Conservation (phyloP, 2,113 vertebrate genomes). For the Gymnogyps californianus region DNA sequence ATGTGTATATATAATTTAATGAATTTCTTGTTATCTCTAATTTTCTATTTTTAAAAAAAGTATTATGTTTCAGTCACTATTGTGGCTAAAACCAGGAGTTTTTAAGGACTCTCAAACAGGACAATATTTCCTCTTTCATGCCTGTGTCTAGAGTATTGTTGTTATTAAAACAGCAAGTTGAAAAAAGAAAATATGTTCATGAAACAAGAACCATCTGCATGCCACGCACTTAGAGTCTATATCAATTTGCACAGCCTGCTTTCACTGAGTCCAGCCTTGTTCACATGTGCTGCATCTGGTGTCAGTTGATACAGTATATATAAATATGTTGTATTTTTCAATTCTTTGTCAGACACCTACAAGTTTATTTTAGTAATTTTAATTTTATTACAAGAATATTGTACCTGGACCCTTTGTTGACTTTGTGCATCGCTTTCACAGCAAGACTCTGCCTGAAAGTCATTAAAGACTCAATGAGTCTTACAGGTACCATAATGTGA, state of each 20-base stretch:
- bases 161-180: background rate
- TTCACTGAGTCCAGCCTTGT: background rate
- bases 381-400: constrained; percentile 58
- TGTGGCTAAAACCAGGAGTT: background rate
- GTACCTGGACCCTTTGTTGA: constrained; percentile 9
- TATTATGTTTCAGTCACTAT: background rate
- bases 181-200: background rate
- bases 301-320: constrained; percentile 7
- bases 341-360: constrained; percentile 54
- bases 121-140: background rate
- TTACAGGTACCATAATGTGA: constrained; percentile 60
- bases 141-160: background rate
- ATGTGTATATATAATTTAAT: background rate
- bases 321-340: constrained; percentile 9
- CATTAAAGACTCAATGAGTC: constrained; percentile 68
- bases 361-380: constrained; percentile 66
- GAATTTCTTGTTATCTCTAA: background rate
- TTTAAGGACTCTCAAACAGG: background rate
- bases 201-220: background rate
- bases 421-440: constrained; percentile 22
- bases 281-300: background rate
- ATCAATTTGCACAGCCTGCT: background rate
- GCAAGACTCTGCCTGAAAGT: constrained; percentile 54
- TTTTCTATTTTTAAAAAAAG: background rate
- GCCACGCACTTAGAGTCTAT: background rate